These are phyloP conservation scores for Pangasianodon gigas DNA, from an alignment of 2,113 vertebrate genomes.

Conservation along the genomic window DNA sequence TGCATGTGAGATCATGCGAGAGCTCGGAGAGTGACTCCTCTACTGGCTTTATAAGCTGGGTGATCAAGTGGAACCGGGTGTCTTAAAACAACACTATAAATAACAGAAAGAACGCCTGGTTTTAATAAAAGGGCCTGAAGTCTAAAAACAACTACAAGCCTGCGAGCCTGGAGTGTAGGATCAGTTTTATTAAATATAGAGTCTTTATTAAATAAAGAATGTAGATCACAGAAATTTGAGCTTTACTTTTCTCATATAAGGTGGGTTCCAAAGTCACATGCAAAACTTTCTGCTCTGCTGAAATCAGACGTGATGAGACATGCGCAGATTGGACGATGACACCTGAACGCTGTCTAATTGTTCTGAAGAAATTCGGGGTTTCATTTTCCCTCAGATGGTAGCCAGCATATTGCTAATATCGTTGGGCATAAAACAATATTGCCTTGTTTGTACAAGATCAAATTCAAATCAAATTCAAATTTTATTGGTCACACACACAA, in stretches of 20 bases:
- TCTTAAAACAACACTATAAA: conserved; percentile 30
- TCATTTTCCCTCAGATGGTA: background rate
- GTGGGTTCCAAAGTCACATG: background rate
- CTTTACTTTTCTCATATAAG: too few relatives aligned
- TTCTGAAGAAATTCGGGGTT: background rate
- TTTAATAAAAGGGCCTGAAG: background rate
- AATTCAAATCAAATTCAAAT: background rate
- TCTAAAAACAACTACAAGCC: too few relatives aligned
- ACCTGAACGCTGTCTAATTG: background rate
- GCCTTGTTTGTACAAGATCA: background rate
- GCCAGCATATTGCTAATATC: background rate
- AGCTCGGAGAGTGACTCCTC: conserved; percentile 9
- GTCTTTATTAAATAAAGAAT: background rate
- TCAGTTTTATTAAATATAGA: background rate
- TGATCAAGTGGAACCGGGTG: conserved; percentile 26
- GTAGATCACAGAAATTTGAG: background rate
- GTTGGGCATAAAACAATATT: background rate
- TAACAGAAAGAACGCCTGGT: background rate
- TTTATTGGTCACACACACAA: background rate
- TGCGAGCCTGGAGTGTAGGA: background rate
- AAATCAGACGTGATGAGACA: background rate
- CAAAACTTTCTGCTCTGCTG: background rate
- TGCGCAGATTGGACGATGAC: background rate
- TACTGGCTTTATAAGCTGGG: conserved; percentile 31
- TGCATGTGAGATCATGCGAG: conserved; percentile 19